Conservation (phyloP, 2,113 vertebrate species). For the Pedionomus torquatus region DNA sequence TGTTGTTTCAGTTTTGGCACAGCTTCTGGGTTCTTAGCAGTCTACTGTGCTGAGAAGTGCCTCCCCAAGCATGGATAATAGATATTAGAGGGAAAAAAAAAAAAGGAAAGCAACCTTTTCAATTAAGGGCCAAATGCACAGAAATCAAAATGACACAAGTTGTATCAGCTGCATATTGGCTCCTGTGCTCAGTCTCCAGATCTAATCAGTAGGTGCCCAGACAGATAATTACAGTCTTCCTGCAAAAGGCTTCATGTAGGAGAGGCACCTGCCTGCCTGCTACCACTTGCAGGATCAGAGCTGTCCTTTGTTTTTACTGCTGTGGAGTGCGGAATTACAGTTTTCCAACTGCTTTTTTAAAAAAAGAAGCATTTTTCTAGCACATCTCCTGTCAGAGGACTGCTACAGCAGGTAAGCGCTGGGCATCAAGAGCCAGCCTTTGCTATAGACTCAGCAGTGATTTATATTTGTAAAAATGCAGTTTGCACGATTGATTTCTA, state of each 20-base stretch:
- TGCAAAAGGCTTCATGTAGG: constrained; percentile 2
- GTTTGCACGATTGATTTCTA: constrained; percentile 19
- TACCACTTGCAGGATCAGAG: background rate
- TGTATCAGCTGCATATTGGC: background rate
- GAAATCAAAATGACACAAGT: constrained; percentile 5
- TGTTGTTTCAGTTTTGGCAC: background rate
- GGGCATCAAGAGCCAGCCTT: background rate
- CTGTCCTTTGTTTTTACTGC: background rate
- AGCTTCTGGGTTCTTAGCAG: background rate
- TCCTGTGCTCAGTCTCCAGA: background rate
- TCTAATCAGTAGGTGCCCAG: constrained; percentile 27
- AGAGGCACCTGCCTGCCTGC: background rate
- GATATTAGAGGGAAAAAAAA: background rate
- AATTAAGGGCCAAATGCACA: constrained; percentile 6
- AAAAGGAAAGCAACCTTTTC: background rate
- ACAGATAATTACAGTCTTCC: constrained; percentile 39
- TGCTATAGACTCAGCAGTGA: background rate
- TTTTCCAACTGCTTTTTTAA: background rate
- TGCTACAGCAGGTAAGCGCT: background rate
- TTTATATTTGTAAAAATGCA: constrained; percentile 24
- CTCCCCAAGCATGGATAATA: background rate
- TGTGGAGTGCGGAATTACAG: background rate
- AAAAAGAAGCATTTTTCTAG: background rate
- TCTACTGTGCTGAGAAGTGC: background rate
- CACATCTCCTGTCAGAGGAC: background rate